phyloP scores from a whole-genome alignment of 1,140 invertebrate genomes.

The Ceratina australensis region DNA sequence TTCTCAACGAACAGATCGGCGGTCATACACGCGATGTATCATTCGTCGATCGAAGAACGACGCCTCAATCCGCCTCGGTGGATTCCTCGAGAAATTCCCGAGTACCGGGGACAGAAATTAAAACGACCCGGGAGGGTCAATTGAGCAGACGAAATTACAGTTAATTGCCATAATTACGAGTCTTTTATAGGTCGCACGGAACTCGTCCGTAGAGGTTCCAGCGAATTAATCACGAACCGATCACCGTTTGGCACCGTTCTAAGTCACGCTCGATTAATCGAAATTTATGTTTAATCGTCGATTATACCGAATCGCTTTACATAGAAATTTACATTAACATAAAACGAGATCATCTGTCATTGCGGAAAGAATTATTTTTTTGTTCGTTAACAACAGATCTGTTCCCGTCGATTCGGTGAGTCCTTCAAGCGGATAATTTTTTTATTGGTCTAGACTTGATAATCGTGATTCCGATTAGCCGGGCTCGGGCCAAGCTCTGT shows the following conservation, averaged over 20 bases:
- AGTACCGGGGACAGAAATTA: background rate
- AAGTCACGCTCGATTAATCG: background rate
- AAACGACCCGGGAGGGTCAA: background rate
- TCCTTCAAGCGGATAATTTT: no score
- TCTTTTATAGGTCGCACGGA: background rate
- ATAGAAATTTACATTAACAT: no score
- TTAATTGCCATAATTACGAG: background rate
- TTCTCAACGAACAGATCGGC: conserved; percentile 8
- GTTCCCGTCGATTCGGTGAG: background rate
- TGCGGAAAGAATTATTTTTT: no score
- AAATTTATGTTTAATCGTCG: conserved; percentile 4
- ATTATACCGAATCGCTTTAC: no score
- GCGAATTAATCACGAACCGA: background rate
- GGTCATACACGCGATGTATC: background rate
- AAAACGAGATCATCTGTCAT: no score
- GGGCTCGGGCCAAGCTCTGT: background rate
- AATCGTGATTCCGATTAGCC: conserved; percentile 15
- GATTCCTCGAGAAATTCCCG: no score
- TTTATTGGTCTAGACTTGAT: background rate
- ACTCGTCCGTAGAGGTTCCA: background rate
- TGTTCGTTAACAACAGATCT: no score
- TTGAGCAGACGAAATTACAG: background rate
- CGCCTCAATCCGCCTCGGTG: no score
- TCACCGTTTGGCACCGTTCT: background rate
- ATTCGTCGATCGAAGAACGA: background rate